A percentile compares a stretch with the other conserved stretches of the same genome.
Conservation (phyloP, 2,888 invertebrate genomes). For the Axea sp. region DNA sequence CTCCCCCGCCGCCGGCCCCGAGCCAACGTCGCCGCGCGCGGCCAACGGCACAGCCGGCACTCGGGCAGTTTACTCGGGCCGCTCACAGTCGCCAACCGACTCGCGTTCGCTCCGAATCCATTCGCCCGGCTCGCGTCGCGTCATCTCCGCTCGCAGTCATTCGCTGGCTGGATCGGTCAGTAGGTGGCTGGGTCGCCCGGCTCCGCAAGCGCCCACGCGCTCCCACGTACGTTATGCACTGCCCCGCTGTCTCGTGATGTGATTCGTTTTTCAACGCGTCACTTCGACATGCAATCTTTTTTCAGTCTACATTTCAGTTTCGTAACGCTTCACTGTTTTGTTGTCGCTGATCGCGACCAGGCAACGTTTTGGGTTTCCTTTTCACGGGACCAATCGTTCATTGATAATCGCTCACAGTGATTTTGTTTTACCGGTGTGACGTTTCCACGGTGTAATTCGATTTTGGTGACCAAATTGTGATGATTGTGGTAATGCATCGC, state of each 20-base stretch:
- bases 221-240: slow-evolving; percentile 29
- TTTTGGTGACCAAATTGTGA: no score
- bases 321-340: no score
- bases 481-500: no score
- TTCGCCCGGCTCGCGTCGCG: slow-evolving; percentile 14
- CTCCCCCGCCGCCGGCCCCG: slow-evolving; percentile 26
- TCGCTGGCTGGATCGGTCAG: slow-evolving; percentile 58
- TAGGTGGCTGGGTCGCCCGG: slow-evolving; percentile 61
- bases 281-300: not conserved
- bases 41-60: slow-evolving; percentile 47
- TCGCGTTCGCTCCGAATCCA: slow-evolving; percentile 23
- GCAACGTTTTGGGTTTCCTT: no score
- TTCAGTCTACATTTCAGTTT: not conserved
- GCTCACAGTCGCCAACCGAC: slow-evolving; percentile 34
- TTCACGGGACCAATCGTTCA: no score
- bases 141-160: no score
- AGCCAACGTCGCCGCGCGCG: slow-evolving; percentile 38
- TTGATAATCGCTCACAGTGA: no score
- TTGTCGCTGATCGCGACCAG: no score
- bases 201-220: slow-evolving; percentile 52
- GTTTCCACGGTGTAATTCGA: no score
- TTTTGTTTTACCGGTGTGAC: no score
- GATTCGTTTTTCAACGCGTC: not conserved
- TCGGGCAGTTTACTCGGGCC: slow-evolving; percentile 13
- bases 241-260: slow-evolving; percentile 37